Conservation (phyloP, 2,797 vertebrate species). For the Anolis apletophallus region DNA sequence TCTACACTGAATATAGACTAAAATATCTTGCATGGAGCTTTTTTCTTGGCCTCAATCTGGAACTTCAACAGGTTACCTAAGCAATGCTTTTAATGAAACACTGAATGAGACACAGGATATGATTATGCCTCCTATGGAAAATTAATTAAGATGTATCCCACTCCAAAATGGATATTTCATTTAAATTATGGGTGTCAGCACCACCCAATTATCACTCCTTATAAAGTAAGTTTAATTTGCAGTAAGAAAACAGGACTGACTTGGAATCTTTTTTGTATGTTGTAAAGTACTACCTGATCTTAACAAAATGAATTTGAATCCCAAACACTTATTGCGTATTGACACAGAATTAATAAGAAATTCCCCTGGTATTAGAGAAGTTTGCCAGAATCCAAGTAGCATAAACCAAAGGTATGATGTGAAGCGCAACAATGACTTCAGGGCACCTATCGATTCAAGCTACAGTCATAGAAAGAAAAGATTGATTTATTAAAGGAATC, state of each 20-base stretch:
- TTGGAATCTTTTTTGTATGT: conserved; percentile 22
- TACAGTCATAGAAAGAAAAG: not conserved
- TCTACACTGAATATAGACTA: not conserved
- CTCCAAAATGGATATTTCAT: conserved; percentile 47
- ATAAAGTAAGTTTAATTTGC: not conserved
- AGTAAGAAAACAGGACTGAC: conserved; percentile 11
- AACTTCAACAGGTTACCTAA: conserved; percentile 2
- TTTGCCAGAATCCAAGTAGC: not conserved
- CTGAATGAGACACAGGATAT: conserved; percentile 46
- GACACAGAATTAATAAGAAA: not conserved
- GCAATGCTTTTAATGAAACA: conserved; percentile 61
- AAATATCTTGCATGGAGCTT: not conserved
- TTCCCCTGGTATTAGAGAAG: not conserved
- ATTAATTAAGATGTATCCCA: conserved; percentile 63
- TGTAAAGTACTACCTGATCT: conserved; percentile 30
- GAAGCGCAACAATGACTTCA: not conserved
- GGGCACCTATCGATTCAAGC: not conserved
- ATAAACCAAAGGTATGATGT: no score
- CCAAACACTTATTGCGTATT: not conserved
- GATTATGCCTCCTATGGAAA: conserved; percentile 39
- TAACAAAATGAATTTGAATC: not conserved
- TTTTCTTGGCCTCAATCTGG: not conserved
- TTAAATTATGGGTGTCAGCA: conserved; percentile 45
- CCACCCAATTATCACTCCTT: conserved; percentile 38
- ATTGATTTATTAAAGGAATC: not conserved